phyloP scores from a whole-genome alignment of 2,797 vertebrate species.

The Poeciliopsis turneri region DNA sequence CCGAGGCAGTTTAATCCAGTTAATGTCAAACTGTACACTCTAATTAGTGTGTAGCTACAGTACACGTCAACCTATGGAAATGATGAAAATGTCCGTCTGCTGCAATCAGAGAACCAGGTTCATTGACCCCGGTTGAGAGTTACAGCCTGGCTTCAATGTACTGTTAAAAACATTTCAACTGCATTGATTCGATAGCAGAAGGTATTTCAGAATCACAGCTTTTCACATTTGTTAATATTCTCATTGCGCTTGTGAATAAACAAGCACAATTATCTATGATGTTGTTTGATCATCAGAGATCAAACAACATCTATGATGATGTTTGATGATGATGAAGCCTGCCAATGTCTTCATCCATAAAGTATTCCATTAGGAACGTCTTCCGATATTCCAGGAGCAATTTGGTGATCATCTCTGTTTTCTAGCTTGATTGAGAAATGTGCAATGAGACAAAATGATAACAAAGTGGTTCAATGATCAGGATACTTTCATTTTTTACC shows the following conservation, averaged over 20 bases:
- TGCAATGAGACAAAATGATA: background rate
- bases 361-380: background rate
- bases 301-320: no score
- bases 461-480: background rate
- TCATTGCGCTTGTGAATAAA: background rate
- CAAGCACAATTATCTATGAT: no score
- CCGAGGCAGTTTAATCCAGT: conserved; percentile 21
- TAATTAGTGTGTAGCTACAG: conserved; percentile 9
- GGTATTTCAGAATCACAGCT: background rate
- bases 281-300: no score
- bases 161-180: conserved; percentile 3
- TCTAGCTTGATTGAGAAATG: background rate
- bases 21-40: conserved; percentile 25
- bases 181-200: background rate
- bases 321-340: background rate
- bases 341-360: background rate
- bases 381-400: background rate
- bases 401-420: background rate
- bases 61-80: background rate
- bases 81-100: background rate
- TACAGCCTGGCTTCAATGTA: conserved; percentile 3
- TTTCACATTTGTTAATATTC: background rate
- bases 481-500: background rate
- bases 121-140: conserved; percentile 3
- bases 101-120: conserved; percentile 2